These are phyloP conservation scores for Diprion similis DNA, from an alignment of 1,140 invertebrate species.

Conservation along the genomic window DNA sequence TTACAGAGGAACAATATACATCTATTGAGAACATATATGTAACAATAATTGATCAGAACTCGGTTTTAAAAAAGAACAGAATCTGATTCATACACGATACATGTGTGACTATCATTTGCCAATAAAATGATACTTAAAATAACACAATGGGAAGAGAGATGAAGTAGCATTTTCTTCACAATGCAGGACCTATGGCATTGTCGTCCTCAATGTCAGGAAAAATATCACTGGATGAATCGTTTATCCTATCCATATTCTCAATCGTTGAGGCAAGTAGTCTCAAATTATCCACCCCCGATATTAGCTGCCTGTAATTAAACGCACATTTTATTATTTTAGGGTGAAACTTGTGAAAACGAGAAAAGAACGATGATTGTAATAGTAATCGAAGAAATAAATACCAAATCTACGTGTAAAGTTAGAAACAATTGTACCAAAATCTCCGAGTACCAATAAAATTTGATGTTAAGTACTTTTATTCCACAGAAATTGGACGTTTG, in stretches of 20 bases:
- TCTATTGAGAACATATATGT: neutral
- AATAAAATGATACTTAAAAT: neutral
- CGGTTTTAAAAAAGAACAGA: neutral
- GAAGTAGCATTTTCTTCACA: constrained; percentile 38
- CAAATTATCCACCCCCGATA: constrained; percentile 72
- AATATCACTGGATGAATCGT: constrained; percentile 64
- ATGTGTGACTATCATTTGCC: neutral
- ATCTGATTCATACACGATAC: neutral
- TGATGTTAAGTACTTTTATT: no score
- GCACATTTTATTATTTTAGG: neutral
- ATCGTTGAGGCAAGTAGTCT: constrained; percentile 67
- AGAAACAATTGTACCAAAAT: no score
- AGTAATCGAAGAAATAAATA: no score
- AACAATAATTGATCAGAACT: neutral
- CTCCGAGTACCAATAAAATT: no score
- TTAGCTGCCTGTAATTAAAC: constrained; percentile 65
- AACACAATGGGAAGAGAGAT: neutral
- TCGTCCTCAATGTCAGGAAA: constrained; percentile 62
- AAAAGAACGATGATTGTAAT: no score
- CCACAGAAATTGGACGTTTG: no score
- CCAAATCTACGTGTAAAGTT: no score
- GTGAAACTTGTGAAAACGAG: no score
- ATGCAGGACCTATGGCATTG: constrained; percentile 59
- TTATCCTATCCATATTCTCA: constrained; percentile 65
- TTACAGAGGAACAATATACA: neutral